A percentile compares a stretch with the other conserved stretches of the same genome.
phyloP scores from a whole-genome alignment of 2,113 vertebrate species.

The Microcebus jonahi region DNA sequence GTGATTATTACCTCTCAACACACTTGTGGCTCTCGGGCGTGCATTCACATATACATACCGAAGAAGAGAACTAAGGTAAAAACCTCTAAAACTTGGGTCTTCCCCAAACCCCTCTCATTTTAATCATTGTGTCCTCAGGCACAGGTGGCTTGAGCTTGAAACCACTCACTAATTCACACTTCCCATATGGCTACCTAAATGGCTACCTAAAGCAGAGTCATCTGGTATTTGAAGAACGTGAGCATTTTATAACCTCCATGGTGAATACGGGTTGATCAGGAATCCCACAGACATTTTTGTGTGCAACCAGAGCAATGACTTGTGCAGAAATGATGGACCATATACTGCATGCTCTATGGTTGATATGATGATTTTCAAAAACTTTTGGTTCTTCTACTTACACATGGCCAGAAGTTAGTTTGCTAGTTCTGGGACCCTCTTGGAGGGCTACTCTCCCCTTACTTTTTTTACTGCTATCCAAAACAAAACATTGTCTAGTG shows the following conservation, averaged over 20 bases:
- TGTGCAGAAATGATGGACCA: fast-evolving
- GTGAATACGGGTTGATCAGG: background rate
- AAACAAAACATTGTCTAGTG: background rate
- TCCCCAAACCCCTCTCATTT: background rate
- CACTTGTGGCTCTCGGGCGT: background rate
- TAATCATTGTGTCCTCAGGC: background rate
- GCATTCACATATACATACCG: background rate
- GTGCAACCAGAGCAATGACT: background rate
- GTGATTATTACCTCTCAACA: background rate
- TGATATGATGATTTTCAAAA: background rate
- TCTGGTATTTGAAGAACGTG: background rate
- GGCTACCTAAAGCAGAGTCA: background rate
- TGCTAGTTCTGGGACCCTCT: background rate
- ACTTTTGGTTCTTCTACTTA: background rate
- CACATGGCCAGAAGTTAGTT: background rate
- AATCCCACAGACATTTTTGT: background rate
- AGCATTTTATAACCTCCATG: background rate
- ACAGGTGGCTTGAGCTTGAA: background rate
- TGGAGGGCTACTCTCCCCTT: background rate
- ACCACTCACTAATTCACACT: background rate
- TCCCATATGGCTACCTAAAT: background rate
- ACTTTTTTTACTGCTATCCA: background rate
- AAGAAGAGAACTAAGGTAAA: background rate
- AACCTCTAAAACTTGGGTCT: background rate
- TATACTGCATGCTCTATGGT: background rate